Evolutionary conservation across 2,113 vertebrate species (phyloP).

Genomic region (Gorsachius goisagi): DNA sequence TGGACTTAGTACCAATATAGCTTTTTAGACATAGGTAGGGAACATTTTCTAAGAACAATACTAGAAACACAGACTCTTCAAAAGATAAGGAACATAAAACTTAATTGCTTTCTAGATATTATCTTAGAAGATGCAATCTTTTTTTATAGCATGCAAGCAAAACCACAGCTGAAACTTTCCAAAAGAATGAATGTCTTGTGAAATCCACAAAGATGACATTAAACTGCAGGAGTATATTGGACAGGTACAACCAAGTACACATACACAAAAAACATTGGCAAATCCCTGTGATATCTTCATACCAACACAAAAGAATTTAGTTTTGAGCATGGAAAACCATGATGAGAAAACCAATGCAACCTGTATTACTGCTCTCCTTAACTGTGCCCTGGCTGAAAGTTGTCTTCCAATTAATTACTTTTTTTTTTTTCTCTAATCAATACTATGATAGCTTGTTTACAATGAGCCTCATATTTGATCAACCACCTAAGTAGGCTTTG

Average conservation of each 20-base stretch:
- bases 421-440: neutral
- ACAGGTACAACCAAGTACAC: neutral
- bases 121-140: neutral
- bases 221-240: neutral
- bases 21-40: neutral
- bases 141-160: neutral
- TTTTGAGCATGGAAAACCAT: conserved; percentile 29
- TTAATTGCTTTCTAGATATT: neutral
- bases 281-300: neutral
- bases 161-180: neutral
- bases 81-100: neutral
- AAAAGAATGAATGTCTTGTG: neutral
- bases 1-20: neutral
- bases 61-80: neutral
- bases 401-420: neutral
- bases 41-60: neutral
- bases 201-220: neutral
- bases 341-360: neutral
- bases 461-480: neutral
- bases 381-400: neutral
- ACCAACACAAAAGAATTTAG: neutral
- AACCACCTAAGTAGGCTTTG: neutral
- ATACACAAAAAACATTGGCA: neutral
- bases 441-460: neutral
- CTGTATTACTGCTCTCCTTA: neutral